phyloP scores from a whole-genome alignment of 1,140 invertebrate genomes.

The Belonocnema kinseyi region DNA sequence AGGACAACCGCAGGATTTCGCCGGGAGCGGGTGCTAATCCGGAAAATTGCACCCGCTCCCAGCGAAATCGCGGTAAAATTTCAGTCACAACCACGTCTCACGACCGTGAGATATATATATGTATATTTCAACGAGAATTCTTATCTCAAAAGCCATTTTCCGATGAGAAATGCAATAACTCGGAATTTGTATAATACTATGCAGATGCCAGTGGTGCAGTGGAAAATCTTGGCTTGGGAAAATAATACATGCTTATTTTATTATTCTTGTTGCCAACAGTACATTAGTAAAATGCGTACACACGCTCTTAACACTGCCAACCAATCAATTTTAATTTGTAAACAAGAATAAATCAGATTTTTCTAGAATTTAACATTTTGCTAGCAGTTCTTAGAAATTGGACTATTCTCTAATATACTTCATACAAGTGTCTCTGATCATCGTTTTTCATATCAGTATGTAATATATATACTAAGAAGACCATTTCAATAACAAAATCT shows the following conservation, averaged over 20 bases:
- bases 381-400: background rate
- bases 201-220: conserved; percentile 15
- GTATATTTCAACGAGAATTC: background rate
- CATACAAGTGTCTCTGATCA: background rate
- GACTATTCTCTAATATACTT: too few relatives aligned
- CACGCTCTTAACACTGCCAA: too few relatives aligned
- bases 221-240: conserved; percentile 15
- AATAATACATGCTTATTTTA: conserved; percentile 2
- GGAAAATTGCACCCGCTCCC: too few relatives aligned
- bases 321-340: too few relatives aligned
- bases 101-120: too few relatives aligned
- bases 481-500: background rate
- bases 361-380: background rate
- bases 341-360: background rate
- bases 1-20: too few relatives aligned
- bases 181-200: conserved; percentile 8
- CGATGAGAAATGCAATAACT: conserved; percentile 4
- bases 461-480: background rate
- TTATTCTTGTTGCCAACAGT: background rate
- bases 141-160: conserved; percentile 18
- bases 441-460: background rate
- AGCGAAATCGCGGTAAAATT: too few relatives aligned
- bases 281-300: too few relatives aligned
- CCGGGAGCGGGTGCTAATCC: too few relatives aligned
- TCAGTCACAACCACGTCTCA: too few relatives aligned